Conservation (phyloP, 1,140 invertebrate genomes). For the Drosophila gunungcola region DNA sequence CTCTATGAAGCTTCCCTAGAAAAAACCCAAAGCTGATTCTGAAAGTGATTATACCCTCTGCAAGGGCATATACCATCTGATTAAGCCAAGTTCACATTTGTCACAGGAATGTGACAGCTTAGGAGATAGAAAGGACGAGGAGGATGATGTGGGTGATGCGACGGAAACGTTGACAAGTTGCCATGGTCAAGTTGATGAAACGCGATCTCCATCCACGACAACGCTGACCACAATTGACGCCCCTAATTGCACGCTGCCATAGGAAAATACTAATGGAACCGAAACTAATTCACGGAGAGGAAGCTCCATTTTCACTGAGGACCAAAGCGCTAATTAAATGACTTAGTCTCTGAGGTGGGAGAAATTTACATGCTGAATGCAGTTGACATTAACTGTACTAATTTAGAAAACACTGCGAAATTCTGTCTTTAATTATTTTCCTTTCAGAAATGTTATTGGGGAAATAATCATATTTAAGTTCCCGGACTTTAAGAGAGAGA, state of each 20-base stretch:
- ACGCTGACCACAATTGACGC: conserved; percentile 36
- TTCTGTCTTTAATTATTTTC: no score
- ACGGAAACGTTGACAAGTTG: conserved; percentile 44
- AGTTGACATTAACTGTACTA: not conserved
- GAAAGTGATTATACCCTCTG: conserved; percentile 16
- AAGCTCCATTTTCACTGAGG: not conserved
- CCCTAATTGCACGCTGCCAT: conserved; percentile 25
- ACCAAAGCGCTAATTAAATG: conserved; percentile 15
- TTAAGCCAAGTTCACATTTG: conserved; percentile 62
- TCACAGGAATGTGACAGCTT: conserved; percentile 61
- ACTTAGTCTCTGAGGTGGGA: conserved; percentile 1
- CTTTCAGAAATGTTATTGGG: no score
- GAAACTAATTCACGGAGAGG: not conserved
- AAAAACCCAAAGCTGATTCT: conserved; percentile 1
- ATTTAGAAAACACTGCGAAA: not conserved
- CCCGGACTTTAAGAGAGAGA: no score
- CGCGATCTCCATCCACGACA: conserved; percentile 12
- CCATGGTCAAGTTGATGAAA: conserved; percentile 40
- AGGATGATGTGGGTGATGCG: not conserved
- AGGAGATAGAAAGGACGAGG: not conserved
- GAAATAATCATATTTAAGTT: no score
- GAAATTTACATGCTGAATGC: not conserved
- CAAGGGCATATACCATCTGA: conserved; percentile 45
- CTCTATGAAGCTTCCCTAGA: not conserved
- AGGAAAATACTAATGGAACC: conserved; percentile 7